phyloP scores from a whole-genome alignment of 2,797 vertebrate genomes.

The Chiroxiphia lanceolata region DNA sequence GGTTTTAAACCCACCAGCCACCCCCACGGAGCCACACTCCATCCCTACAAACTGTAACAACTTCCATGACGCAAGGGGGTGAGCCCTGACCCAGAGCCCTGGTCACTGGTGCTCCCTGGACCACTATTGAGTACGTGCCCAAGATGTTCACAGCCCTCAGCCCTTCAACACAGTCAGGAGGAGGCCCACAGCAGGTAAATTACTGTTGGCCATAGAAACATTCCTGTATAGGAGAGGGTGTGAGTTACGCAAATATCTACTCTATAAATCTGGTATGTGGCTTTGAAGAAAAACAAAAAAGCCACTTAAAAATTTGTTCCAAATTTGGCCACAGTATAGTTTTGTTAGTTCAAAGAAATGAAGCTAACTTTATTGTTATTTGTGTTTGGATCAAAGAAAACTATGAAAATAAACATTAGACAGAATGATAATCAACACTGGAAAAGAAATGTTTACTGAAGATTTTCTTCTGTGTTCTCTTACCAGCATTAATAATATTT shows the following conservation, averaged over 20 bases:
- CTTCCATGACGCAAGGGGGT: accelerated
- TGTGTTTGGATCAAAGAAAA: constrained; percentile 73
- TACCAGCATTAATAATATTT: constrained; percentile 56
- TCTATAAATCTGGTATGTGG: background rate
- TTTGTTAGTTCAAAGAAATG: constrained; percentile 58
- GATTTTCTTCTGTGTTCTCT: constrained; percentile 62
- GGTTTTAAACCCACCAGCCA: background rate
- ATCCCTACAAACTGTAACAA: background rate
- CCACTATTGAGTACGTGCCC: accelerated
- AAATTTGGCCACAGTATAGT: constrained; percentile 31
- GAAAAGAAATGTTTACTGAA: constrained; percentile 69
- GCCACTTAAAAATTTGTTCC: constrained; percentile 1
- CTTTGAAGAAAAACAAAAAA: constrained; percentile 39
- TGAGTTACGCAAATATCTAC: background rate
- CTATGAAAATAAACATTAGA: constrained; percentile 74
- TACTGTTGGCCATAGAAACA: background rate
- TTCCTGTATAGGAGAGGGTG: background rate
- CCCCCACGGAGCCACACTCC: background rate
- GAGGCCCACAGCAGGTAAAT: background rate
- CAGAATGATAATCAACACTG: constrained; percentile 68
- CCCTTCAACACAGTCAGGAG: background rate
- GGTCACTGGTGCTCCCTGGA: background rate
- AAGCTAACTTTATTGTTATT: constrained; percentile 57
- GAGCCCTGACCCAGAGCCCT: background rate
- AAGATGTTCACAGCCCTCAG: background rate